Evolutionary conservation across 2,113 vertebrate species (phyloP), one percentile per base, ranked within the genome.

Genomic region (Thinocorus orbignyianus): DNA sequence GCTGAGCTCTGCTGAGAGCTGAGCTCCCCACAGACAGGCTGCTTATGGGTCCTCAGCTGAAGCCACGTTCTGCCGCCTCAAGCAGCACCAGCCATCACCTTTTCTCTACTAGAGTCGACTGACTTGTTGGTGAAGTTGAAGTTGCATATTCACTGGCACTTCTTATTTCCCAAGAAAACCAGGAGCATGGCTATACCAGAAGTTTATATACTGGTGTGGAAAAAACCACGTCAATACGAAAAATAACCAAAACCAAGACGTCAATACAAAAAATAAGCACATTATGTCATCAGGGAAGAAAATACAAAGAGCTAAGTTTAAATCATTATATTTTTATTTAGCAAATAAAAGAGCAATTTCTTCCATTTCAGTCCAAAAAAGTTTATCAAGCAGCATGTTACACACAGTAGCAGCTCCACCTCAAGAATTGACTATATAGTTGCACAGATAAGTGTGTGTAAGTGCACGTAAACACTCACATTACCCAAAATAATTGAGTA

Each of bases 71-170:
- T 70, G 54, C 30, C 13, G 51, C 44, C 4, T 2, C 17, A 2
- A 4, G 26, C 33, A 51, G 6, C 3, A 3, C 16, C 4, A 8
- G 11, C 22, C 9, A 4, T 23, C 41, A n/a, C 22, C 8, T 81
- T 81, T 70, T 49, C 37, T 73, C 55, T 51, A 1, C 13, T 3
- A 0, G 6, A 16, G 2, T 16, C 5, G 1, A 7, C 31, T 55
- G 35, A 23, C n/a, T n/a, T 17, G 0, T 6, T 57, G 42, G 25
- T 73, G 52, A 17, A 64, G 33, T 12, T 65, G n/a, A 48, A 77
- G 28, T 2, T 37, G n/a, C 24, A 4, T 24, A 33, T 85, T 91
- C 84, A 9, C 10, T 55, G 35, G 16, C 18, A 19, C 5, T 48
- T 30, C n/a, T 46, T 31, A 22, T 44, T 82, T 80, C 49, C 74